A percentile compares a stretch with the other conserved stretches of the same genome.
Conservation (phyloP, 1,140 invertebrate genomes). For the Panagrolaimus sp. region DNA sequence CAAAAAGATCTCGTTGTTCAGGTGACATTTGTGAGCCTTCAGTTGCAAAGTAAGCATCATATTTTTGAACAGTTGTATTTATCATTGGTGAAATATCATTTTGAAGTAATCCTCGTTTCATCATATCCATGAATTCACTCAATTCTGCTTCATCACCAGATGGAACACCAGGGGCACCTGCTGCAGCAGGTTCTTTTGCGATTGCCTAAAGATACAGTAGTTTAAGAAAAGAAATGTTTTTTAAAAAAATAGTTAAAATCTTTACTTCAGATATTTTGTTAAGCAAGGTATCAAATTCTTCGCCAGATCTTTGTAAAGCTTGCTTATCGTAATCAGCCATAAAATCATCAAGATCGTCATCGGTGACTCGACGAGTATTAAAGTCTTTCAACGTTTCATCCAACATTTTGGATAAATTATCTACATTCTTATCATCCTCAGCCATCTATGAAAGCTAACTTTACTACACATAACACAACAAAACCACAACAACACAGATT, state of each 20-base stretch:
- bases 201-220: not conserved
- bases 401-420: slow-evolving; percentile 15
- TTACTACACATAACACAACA: not conserved
- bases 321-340: slow-evolving; percentile 22
- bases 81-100: slow-evolving; percentile 9
- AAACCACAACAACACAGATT: not conserved
- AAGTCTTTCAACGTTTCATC: slow-evolving; percentile 25
- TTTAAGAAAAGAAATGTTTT: not conserved
- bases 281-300: slow-evolving; percentile 18
- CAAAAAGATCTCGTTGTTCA: slow-evolving; percentile 9
- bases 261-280: not conserved
- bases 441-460: not conserved
- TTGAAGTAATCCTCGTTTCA: not conserved
- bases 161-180: not conserved
- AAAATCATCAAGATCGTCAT: slow-evolving; percentile 26
- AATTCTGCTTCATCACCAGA: not conserved
- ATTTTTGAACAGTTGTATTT: not conserved
- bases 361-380: not conserved
- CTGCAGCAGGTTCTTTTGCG: not conserved
- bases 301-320: slow-evolving; percentile 22
- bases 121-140: not conserved
- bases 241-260: not conserved
- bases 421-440: not conserved
- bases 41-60: not conserved
- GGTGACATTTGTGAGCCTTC: not conserved